Conservation (phyloP, 2,113 vertebrate species). For the Semicossyphus pulcher region DNA sequence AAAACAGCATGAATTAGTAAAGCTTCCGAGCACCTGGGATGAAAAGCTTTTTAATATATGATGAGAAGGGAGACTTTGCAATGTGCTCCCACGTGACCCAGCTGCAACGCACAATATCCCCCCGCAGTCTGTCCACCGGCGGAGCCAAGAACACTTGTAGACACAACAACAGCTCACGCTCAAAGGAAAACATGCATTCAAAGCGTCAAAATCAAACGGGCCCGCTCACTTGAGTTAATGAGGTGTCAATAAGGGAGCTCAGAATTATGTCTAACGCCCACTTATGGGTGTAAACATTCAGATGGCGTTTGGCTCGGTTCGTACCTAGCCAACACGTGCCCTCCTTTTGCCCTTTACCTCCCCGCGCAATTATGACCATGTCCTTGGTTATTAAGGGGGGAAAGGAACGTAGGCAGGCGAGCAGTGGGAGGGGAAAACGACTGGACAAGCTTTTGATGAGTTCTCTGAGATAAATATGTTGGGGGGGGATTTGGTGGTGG, state of each 20-base stretch:
- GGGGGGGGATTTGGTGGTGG: conserved; percentile 66
- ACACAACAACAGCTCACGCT: neutral
- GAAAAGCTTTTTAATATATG: conserved; percentile 76
- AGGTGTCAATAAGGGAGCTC: conserved; percentile 30
- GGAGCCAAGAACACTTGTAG: conserved; percentile 36
- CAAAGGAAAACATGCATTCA: neutral
- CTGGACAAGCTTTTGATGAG: conserved; percentile 73
- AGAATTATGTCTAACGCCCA: neutral
- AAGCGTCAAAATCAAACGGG: conserved; percentile 17
- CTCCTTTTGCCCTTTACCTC: conserved; percentile 31
- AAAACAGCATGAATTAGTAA: conserved; percentile 75
- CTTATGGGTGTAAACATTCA: conserved; percentile 4
- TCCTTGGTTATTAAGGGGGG: conserved; percentile 51
- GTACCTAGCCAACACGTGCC: conserved; percentile 27
- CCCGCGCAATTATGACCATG: conserved; percentile 44
- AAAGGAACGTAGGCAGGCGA: conserved; percentile 21
- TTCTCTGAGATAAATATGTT: conserved; percentile 74
- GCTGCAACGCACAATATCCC: conserved; percentile 45
- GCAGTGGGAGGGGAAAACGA: conserved; percentile 43
- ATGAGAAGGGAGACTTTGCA: conserved; percentile 69
- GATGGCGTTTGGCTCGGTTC: neutral
- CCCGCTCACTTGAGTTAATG: conserved; percentile 22
- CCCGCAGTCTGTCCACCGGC: conserved; percentile 55
- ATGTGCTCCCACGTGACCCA: conserved; percentile 57
- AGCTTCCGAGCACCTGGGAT: conserved; percentile 69